Evolutionary conservation across 1,140 invertebrate species (phyloP), one percentile per base, ranked within the genome.

Genomic region (Drosophila malerkotliana): DNA sequence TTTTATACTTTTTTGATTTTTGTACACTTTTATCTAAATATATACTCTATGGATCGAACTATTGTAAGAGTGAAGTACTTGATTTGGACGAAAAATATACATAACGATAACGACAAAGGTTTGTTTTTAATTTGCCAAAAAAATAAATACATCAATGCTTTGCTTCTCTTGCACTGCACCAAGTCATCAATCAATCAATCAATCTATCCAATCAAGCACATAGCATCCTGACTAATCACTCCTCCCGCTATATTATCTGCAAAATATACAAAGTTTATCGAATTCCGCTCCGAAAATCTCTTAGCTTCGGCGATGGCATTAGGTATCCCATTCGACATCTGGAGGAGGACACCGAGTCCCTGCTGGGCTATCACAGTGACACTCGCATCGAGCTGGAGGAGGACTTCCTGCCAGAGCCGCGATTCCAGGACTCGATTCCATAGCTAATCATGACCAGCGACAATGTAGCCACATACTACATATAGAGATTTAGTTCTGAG

Each of bases 281-380:
- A 21, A 47, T 47, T 15, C 41, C 41, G 55, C 45, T 41, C 58
- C 18, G 18, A 37, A 53, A 54, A 66, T 72, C 77, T 92, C 93
- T 72, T 93, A 96, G 97, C 93, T 94, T 97, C 92, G 97, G 97
- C 78, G 96, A 97, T 92, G 97, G 97, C 69, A 94, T 97, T 79
- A 95, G 94, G 80, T 98, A 96, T 92, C 97, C 97, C 12, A 95
- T 96, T 90, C 94, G 95, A 47, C 94, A 94, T 66, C 93, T 95
- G 75, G 96, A 97, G 79, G 96, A 97, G 92, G 97, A 97, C 90
- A 95, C 95, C 64, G 96, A 97, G 92, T 95, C 94, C 30, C 93
- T 98, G 62, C 93, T 97, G 67, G 93, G 93, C 47, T 78, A 91
- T 72, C 82, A 87, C 37, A 92, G 92, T 28, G 93, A 94, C 82